Evolutionary conservation across 2,888 invertebrate genomes (phyloP), one percentile per base, ranked within the genome.

Genomic region (Apantesis nais): DNA sequence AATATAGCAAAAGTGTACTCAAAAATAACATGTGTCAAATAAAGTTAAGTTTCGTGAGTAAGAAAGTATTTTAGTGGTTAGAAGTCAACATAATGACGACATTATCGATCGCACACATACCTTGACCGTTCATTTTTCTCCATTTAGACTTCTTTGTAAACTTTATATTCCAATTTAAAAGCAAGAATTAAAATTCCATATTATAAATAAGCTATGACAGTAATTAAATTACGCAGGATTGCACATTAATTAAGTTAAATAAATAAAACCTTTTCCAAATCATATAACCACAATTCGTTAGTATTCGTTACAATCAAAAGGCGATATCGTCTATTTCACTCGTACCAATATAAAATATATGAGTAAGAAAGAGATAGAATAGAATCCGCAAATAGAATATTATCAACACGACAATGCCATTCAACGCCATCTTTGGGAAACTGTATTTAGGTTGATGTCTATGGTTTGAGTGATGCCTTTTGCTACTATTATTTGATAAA

Each of bases 281-380:
- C 87, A 88, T 89, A 81, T 89, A 89, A 90, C 89, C 92, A 92
- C 93, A 89, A 91, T 92, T 92, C 94, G 95, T 94, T 94, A 94
- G 83, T 91, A 90, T 91, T 90, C 94, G 95, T 95, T 95, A 94
- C 86, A 93, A 89, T 93, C 92, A 93, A 95, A 94, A 86, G 86
- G 79, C 84, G 83, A 83, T 77, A 79, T 88, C 66, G 60, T 69
- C 79, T 81, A 9, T 91, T 85, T 86, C 88, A 83, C 72, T 87
- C 85, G 73, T 34, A 44, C 78, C n/a, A n/a, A 62, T 3, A 2
- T 0, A 12, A 67, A 75, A 75, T 41, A 3, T 0, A 0, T 9
- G 65, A 29, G 87, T 67, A 39, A 75, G 83, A 94, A 83, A 85
- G 90, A 91, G 92, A 91, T 34, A 83, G 72, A 84, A 73, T 19